These are phyloP conservation scores for Apamea monoglypha DNA, from an alignment of 2,888 invertebrate species.

Conservation along the genomic window DNA sequence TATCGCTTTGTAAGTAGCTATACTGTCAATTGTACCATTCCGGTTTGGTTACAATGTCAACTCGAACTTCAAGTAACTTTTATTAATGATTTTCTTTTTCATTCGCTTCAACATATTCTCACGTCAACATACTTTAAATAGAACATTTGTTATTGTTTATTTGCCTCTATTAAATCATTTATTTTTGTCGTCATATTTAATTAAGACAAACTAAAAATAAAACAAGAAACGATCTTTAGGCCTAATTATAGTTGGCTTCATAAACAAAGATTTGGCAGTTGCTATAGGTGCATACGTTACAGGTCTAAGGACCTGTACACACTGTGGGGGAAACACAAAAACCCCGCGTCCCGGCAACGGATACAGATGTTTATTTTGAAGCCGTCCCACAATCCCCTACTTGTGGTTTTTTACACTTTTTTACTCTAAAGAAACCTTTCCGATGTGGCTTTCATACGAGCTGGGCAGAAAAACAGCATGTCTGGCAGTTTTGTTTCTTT, in stretches of 20 bases:
- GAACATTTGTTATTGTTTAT: conserved; percentile 23
- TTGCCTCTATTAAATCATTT: not conserved
- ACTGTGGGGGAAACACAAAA: conserved; percentile 50
- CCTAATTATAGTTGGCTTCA: conserved; percentile 32
- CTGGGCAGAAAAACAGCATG: conserved; percentile 63
- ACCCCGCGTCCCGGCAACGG: conserved; percentile 72
- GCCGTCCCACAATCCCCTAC: conserved; percentile 79
- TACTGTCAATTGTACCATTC: conserved; percentile 4
- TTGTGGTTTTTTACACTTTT: conserved; percentile 73
- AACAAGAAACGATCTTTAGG: conserved; percentile 27
- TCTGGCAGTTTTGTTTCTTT: conserved; percentile 25
- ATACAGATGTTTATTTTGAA: conserved; percentile 84
- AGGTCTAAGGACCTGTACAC: conserved; percentile 28
- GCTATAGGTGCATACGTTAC: not conserved
- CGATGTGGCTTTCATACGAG: conserved; percentile 44
- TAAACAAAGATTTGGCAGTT: conserved; percentile 19
- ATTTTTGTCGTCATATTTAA: not conserved
- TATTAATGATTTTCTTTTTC: conserved; percentile 9
- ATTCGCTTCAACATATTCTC: conserved; percentile 1
- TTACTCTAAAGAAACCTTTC: conserved; percentile 69
- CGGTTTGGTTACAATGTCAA: conserved; percentile 23
- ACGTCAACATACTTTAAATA: not conserved
- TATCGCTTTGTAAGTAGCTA: not conserved
- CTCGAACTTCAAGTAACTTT: conserved; percentile 11
- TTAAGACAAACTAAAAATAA: not conserved